Conservation (phyloP, 2,113 vertebrate species). For the Tauraco erythrolophus region DNA sequence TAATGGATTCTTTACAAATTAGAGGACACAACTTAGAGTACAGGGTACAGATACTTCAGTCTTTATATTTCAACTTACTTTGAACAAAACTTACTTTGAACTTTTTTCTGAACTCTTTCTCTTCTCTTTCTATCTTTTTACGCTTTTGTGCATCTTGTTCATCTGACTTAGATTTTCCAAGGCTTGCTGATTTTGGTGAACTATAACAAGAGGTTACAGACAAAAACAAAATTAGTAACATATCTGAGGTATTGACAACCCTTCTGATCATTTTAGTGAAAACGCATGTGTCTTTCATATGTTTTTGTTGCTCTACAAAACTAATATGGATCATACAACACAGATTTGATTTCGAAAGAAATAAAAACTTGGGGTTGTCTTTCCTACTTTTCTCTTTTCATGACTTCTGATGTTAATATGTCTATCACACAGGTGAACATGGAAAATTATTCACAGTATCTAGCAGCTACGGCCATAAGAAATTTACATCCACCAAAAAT, state of each 20-base stretch:
- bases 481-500: background rate
- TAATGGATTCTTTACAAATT: background rate
- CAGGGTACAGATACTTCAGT: background rate
- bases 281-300: background rate
- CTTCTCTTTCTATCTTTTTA: slow-evolving; percentile 90
- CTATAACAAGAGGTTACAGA: slow-evolving; percentile 50
- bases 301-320: background rate
- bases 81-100: slow-evolving; percentile 89
- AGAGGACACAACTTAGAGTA: background rate
- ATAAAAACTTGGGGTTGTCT: background rate
- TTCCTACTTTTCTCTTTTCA: background rate
- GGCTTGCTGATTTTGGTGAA: background rate
- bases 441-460: background rate
- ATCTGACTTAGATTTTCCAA: slow-evolving; percentile 36
- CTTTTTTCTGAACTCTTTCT: slow-evolving; percentile 93
- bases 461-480: background rate
- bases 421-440: background rate
- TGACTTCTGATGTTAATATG: background rate
- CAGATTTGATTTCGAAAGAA: background rate
- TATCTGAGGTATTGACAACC: background rate
- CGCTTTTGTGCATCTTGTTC: slow-evolving; percentile 80
- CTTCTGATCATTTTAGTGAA: background rate
- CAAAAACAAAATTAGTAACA: background rate
- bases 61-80: slow-evolving; percentile 70
- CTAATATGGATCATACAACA: background rate